These are phyloP conservation scores for Drosophila gunungcola DNA, from an alignment of 1,140 invertebrate genomes.

Conservation along the genomic window DNA sequence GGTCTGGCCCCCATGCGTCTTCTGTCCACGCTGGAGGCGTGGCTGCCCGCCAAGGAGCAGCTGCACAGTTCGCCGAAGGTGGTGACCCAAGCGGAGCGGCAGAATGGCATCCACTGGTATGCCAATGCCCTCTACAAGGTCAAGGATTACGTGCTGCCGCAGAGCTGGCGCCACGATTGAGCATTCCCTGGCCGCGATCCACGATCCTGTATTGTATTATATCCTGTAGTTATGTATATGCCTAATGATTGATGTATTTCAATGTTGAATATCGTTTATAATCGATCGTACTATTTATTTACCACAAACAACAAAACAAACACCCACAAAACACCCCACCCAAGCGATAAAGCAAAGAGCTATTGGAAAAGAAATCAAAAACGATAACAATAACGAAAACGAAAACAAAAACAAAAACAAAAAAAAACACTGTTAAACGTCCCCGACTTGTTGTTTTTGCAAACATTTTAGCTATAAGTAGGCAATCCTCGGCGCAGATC, in stretches of 20 bases:
- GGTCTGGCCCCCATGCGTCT: slow-evolving; percentile 92
- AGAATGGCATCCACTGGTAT: slow-evolving; percentile 93
- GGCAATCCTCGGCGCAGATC: slow-evolving; percentile 67
- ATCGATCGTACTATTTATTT: slow-evolving; percentile 74
- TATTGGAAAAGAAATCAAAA: neutral
- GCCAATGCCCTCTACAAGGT: slow-evolving; percentile 91
- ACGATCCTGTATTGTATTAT: slow-evolving; percentile 65
- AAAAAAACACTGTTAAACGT: slow-evolving; percentile 34
- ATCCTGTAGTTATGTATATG: slow-evolving; percentile 77
- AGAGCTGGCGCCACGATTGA: slow-evolving; percentile 80
- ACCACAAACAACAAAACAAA: slow-evolving; percentile 26
- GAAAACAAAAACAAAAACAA: slow-evolving; percentile 12
- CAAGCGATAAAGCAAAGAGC: slow-evolving; percentile 20
- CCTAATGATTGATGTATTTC: slow-evolving; percentile 66
- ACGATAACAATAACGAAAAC: slow-evolving; percentile 15
- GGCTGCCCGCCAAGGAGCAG: slow-evolving; percentile 61
- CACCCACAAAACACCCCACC: slow-evolving; percentile 16
- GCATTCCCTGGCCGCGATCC: neutral
- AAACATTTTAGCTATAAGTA: slow-evolving; percentile 71
- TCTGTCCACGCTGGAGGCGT: slow-evolving; percentile 85
- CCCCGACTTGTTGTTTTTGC: slow-evolving; percentile 57
- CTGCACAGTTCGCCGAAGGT: slow-evolving; percentile 43
- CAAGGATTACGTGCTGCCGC: slow-evolving; percentile 89
- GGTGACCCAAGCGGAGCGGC: slow-evolving; percentile 48
- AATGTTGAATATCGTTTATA: slow-evolving; percentile 76